These are phyloP conservation scores for Bubo bubo DNA, from an alignment of 2,113 vertebrate species.

Conservation along the genomic window DNA sequence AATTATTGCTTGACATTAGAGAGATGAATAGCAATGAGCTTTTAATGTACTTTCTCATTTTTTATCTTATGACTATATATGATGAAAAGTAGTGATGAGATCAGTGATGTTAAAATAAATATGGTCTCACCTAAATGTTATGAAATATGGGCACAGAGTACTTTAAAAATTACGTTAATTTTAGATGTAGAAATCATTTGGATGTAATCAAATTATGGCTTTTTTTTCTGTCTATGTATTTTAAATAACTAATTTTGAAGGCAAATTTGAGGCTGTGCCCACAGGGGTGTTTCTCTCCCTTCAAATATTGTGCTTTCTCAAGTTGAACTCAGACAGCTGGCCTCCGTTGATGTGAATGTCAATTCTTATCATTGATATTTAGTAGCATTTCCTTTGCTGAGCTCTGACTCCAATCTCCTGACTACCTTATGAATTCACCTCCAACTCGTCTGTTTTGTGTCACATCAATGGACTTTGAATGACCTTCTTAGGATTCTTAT, in stretches of 20 bases:
- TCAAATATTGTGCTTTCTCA: background rate
- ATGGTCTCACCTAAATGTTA: background rate
- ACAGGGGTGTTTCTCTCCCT: background rate
- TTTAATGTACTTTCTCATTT: background rate
- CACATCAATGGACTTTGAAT: background rate
- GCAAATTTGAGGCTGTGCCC: background rate
- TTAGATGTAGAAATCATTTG: background rate
- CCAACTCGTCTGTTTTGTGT: background rate
- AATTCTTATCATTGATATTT: slow-evolving; percentile 16
- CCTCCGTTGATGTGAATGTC: background rate
- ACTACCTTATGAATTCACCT: background rate
- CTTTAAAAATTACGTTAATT: background rate
- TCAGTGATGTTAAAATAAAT: background rate
- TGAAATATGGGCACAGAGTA: background rate
- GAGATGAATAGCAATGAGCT: background rate
- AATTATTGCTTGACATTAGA: background rate
- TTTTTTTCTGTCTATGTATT: background rate
- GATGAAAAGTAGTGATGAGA: background rate
- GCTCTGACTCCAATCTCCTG: background rate
- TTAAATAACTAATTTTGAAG: background rate
- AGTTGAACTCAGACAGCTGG: background rate
- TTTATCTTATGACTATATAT: background rate
- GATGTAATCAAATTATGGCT: background rate
- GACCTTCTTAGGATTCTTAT: background rate
- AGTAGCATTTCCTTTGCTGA: background rate